These are phyloP conservation scores for Panopea generosa DNA, from an alignment of 2,888 invertebrate genomes.

Conservation along the genomic window DNA sequence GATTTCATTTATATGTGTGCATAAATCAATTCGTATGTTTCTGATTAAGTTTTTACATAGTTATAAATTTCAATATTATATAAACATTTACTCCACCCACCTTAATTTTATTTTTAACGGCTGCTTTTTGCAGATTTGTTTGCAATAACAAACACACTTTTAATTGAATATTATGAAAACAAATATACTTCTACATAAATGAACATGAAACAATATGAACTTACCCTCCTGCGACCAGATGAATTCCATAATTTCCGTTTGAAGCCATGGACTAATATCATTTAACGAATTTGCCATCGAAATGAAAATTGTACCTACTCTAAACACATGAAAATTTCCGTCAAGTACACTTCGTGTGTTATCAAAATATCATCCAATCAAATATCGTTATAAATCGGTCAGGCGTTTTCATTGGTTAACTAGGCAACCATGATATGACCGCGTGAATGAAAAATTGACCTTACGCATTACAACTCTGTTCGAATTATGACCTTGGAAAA, in stretches of 20 bases:
- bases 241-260: constrained; percentile 89
- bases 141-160: too few relatives aligned
- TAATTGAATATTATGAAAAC: too few relatives aligned
- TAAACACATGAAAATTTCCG: constrained; percentile 29
- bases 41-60: too few relatives aligned
- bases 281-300: constrained; percentile 39
- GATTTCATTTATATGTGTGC: too few relatives aligned
- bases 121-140: too few relatives aligned
- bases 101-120: too few relatives aligned
- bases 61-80: too few relatives aligned
- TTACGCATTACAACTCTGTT: neutral
- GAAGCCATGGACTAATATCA: constrained; percentile 50
- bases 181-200: too few relatives aligned
- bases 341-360: constrained; percentile 24
- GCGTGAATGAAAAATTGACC: constrained; percentile 24
- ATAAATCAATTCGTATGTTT: too few relatives aligned
- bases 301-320: constrained; percentile 10
- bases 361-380: constrained; percentile 49
- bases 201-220: constrained; percentile 79
- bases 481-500: constrained; percentile 5
- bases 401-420: constrained; percentile 43
- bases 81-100: too few relatives aligned
- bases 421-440: constrained; percentile 34
- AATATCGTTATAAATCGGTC: constrained; percentile 29
- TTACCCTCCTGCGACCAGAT: constrained; percentile 98